Percentiles rank a stretch among this genome's conserved stretches.
Evolutionary conservation across 2,888 invertebrate species (phyloP).

Genomic region (Oscheius sp.): DNA sequence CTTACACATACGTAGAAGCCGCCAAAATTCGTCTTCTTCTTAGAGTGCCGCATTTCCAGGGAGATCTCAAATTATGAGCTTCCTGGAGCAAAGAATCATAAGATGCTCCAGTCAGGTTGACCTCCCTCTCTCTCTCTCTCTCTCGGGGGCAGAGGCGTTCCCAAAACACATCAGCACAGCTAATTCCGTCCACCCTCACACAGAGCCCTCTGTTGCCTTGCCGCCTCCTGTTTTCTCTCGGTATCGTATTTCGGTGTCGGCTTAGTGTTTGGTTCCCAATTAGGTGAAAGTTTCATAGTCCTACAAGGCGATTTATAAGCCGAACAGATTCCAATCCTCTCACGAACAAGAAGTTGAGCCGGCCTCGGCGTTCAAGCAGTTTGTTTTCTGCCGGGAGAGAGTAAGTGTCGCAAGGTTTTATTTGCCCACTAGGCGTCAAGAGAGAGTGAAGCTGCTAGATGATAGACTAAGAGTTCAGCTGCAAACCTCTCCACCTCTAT

Average conservation of each 20-base stretch:
- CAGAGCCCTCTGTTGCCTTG: no score
- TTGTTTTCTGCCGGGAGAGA: constrained; percentile 27
- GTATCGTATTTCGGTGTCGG: constrained; percentile 20
- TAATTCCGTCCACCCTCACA: constrained; percentile 24
- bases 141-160: no score
- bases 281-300: constrained; percentile 10
- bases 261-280: constrained; percentile 6
- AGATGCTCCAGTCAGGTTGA: no score
- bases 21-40: no score
- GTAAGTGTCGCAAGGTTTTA: constrained; percentile 30
- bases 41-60: no score
- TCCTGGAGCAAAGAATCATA: constrained; percentile 4
- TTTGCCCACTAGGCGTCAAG: constrained; percentile 26
- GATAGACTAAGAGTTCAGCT: constrained; percentile 1
- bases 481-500: background rate
- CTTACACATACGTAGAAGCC: background rate
- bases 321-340: constrained; percentile 3
- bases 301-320: background rate
- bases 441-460: constrained; percentile 16
- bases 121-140: no score
- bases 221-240: background rate
- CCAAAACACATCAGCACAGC: background rate
- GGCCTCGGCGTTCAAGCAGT: constrained; percentile 21
- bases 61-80: background rate
- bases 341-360: constrained; percentile 22